Evolutionary conservation across 1,140 invertebrate genomes (phyloP), one percentile per base, ranked within the genome.

Genomic region (Holcopasites calliopsidis): DNA sequence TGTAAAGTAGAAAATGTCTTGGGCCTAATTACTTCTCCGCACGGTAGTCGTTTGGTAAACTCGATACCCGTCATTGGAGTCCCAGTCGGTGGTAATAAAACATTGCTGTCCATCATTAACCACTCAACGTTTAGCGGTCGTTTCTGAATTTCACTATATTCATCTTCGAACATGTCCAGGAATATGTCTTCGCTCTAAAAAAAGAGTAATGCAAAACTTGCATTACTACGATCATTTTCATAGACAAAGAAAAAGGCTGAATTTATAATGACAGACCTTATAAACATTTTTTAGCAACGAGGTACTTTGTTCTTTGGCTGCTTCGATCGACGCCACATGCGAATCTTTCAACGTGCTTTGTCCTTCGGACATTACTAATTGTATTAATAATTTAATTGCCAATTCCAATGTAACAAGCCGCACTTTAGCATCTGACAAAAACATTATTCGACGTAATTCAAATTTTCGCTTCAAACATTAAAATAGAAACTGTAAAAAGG

Each of bases 131-230:
- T 99, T 40, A 99, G 89, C 10, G 96, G 95, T 38, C 95, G 93
- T 86, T 96, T 97, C 85, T 95, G 93, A 94, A 99, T 97, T 90
- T 99, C 97, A 87, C 96, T 96, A 91, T 95, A 96, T 93, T 99
- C 99, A 90, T 99, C 98, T 92, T 99, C 98, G 92, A 99, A 99
- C 94, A 99, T 97, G 89, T 99, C 98, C 38, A 99, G 92, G 92
- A 99, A 99, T 80, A 99, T 98, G 87, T 99, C 98, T 93, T 99
- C 98, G 87, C 96, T 98, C 94, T 95, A 87, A 62, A 90, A 86
- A 61, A n/a, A 68, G 70, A 79, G 50, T 62, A 70, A 80, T n/a
- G n/a, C n/a, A n/a, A n/a, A n/a, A n/a, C n/a, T n/a, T n/a, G n/a
- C n/a, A n/a, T n/a, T n/a, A n/a, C n/a, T n/a, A n/a, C n/a, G n/a